Evolutionary conservation across 2,888 invertebrate species (phyloP).

Genomic region (Stenoptilia bipunctidactyla): DNA sequence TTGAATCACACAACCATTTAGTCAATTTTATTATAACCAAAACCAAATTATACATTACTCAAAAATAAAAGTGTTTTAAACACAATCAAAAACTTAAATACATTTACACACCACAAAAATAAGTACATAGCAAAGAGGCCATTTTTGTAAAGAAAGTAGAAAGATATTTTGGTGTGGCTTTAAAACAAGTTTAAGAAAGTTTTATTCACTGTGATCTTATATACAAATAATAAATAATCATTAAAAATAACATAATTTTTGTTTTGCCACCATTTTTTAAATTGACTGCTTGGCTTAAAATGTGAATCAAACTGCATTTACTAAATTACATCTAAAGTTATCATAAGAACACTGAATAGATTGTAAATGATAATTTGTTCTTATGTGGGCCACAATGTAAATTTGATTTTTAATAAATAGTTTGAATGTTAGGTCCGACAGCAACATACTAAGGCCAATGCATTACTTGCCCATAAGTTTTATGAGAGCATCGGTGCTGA

Average conservation of each 20-base stretch:
- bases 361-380: no score
- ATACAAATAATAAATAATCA: no score
- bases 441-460: conserved; percentile 3
- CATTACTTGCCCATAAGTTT: conserved; percentile 52
- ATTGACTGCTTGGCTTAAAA: not conserved
- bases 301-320: not conserved
- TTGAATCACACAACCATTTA: conserved; percentile 46
- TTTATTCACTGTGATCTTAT: no score
- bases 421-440: not conserved
- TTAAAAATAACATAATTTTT: no score
- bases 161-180: no score
- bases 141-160: no score
- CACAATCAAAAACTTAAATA: conserved; percentile 11
- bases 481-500: conserved; percentile 76
- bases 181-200: no score
- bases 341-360: no score
- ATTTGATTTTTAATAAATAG: no score
- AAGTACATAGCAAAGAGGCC: no score
- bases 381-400: no score
- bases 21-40: conserved; percentile 27
- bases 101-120: not conserved
- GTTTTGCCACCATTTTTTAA: not conserved
- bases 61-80: conserved; percentile 3
- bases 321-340: not conserved
- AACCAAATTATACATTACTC: conserved; percentile 4